Evolutionary conservation across 2,888 invertebrate genomes (phyloP), one percentile per base, ranked within the genome.

Genomic region (Cataglyphis livida): DNA sequence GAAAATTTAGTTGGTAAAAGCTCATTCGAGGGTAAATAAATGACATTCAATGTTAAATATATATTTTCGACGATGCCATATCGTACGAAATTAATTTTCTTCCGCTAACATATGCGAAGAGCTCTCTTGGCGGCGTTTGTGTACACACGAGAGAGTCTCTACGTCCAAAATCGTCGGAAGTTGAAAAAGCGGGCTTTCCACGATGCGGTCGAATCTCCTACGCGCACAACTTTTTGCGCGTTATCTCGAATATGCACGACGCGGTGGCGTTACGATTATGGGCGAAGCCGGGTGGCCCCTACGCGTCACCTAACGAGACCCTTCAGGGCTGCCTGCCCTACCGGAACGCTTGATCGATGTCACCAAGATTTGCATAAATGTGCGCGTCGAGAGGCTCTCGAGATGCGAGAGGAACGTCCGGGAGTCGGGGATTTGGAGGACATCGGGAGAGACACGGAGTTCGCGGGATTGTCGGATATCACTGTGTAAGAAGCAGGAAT

Each of bases 321-420:
- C 73, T 81, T 68, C 41, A 65, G 54, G 41, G 4, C 57, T 35
- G 32, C 48, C 10, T 28, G 83, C 38, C 21, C 59, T 21, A 51
- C 64, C 48, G 51, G 51, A 25, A 78, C 35, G 61, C 32, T 83
- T 81, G 83, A 83, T 83, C 73, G 73, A 74, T 84, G 74, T 68
- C 74, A 74, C 38, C 41, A 35, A 38, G 68, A 84, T 84, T 84
- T 84, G 84, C 84, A 84, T 84, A 84, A 84, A 81, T 62, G 84
- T 70, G 82, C 44, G 51, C 79, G 68, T 25, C n/a, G 68, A 66
- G 44, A 65, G 48, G 57, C 41, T 38, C 62, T 76, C 66, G 66
- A 76, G 65, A 48, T 61, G 44, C 28, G 15, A 41, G 38, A n/a
- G 28, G 25, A 54, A 65, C 28, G 12, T 0, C 54, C 35, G 35